phyloP scores from a whole-genome alignment of 2,113 vertebrate genomes.

The Pangasianodon gigas region DNA sequence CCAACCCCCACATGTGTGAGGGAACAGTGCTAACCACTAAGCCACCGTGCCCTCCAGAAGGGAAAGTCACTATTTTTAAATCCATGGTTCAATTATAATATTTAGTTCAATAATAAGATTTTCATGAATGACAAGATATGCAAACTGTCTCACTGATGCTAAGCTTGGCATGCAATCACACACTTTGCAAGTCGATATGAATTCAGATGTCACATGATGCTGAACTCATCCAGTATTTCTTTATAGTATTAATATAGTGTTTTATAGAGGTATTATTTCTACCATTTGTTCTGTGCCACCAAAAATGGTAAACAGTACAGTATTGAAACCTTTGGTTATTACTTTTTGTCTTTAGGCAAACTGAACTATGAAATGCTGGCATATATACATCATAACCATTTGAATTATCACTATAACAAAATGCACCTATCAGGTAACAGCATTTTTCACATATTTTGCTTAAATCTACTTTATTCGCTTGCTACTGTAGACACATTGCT shows the following conservation, averaged over 20 bases:
- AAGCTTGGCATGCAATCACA: background rate
- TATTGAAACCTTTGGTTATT: background rate
- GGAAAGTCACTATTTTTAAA: background rate
- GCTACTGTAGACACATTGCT: background rate
- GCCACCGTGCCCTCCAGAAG: background rate
- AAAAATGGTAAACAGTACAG: background rate
- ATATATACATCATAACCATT: background rate
- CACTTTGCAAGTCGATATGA: background rate
- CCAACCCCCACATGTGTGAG: too few species aligned
- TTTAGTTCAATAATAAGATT: background rate
- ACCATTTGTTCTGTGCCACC: background rate
- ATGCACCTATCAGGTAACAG: too few species aligned
- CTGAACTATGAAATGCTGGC: background rate
- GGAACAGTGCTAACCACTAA: too few species aligned
- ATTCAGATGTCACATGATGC: background rate
- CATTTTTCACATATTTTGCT: background rate
- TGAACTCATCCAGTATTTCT: background rate
- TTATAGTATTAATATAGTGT: background rate
- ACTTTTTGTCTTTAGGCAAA: background rate
- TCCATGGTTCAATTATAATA: background rate
- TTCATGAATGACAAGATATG: background rate
- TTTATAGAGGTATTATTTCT: background rate
- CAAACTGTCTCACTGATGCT: background rate
- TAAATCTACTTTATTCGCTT: constrained; percentile 13
- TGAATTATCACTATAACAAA: background rate